These are phyloP conservation scores for Cynaeus angustus DNA, from an alignment of 2,888 invertebrate species.

Conservation along the genomic window DNA sequence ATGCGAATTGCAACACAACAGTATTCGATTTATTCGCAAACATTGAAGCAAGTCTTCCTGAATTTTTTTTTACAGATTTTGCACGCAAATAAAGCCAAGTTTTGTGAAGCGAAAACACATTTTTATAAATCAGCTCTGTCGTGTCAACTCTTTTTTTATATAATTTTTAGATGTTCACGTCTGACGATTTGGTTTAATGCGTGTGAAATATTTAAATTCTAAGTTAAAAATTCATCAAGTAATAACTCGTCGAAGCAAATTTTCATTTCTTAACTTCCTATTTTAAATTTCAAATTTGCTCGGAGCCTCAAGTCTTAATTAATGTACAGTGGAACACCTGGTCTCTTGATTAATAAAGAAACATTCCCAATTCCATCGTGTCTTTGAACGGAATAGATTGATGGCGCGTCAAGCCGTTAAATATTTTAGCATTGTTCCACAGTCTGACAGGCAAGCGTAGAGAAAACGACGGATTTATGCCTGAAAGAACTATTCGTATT, in stretches of 20 bases:
- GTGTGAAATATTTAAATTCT: constrained; percentile 45
- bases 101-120: no score
- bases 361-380: constrained; percentile 49
- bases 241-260: constrained; percentile 45
- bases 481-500: constrained; percentile 20
- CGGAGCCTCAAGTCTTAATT: constrained; percentile 51
- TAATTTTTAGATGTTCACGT: not conserved
- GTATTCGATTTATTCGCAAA: constrained; percentile 24
- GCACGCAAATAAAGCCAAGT: constrained; percentile 9
- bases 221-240: constrained; percentile 44
- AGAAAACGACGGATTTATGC: constrained; percentile 27
- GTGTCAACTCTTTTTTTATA: no score
- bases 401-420: constrained; percentile 45
- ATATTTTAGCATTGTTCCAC: constrained; percentile 42
- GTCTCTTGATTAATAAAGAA: constrained; percentile 53
- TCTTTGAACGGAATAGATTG: constrained; percentile 45
- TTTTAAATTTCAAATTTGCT: constrained; percentile 53
- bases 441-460: constrained; percentile 15
- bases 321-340: constrained; percentile 53
- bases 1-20: constrained; percentile 21
- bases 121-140: no score
- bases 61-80: constrained; percentile 12
- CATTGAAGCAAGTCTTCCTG: constrained; percentile 15
- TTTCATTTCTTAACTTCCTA: constrained; percentile 48
- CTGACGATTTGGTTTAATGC: constrained; percentile 2